These are phyloP conservation scores for Empis stercorea DNA, from an alignment of 2,888 invertebrate genomes.

Conservation along the genomic window DNA sequence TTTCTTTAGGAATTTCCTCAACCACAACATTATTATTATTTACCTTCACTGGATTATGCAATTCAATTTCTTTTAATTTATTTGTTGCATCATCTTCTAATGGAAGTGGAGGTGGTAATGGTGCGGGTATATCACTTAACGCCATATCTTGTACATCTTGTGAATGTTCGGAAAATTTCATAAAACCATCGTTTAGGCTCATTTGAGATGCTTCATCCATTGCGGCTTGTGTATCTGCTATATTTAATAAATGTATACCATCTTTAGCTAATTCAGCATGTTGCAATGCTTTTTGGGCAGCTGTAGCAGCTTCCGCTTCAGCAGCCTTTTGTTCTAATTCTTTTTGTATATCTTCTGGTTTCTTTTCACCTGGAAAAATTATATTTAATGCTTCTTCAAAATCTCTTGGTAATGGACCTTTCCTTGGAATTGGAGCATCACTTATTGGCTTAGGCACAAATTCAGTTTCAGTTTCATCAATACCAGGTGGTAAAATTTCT, in stretches of 20 bases:
- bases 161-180: neutral
- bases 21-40: constrained; percentile 3
- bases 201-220: constrained; percentile 24
- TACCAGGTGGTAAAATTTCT: constrained; percentile 32
- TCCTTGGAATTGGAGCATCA: constrained; percentile 34
- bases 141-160: neutral
- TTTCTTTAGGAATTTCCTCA: constrained; percentile 20
- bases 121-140: constrained; percentile 1
- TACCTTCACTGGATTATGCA: constrained; percentile 7
- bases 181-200: constrained; percentile 17
- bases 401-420: constrained; percentile 43
- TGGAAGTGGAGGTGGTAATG: constrained; percentile 32
- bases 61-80: constrained; percentile 5
- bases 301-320: constrained; percentile 23
- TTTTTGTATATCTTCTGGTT: constrained; percentile 5
- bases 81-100: constrained; percentile 17
- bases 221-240: constrained; percentile 16
- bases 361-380: constrained; percentile 43
- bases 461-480: constrained; percentile 34
- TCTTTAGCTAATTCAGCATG: constrained; percentile 29
- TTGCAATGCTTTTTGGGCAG: constrained; percentile 24
- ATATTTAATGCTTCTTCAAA: constrained; percentile 47
- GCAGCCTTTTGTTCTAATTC: neutral
- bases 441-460: constrained; percentile 36
- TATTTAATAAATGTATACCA: constrained; percentile 27